These are phyloP conservation scores for Opisthocomus hoazin DNA, from an alignment of 2,113 vertebrate species.

Conservation along the genomic window DNA sequence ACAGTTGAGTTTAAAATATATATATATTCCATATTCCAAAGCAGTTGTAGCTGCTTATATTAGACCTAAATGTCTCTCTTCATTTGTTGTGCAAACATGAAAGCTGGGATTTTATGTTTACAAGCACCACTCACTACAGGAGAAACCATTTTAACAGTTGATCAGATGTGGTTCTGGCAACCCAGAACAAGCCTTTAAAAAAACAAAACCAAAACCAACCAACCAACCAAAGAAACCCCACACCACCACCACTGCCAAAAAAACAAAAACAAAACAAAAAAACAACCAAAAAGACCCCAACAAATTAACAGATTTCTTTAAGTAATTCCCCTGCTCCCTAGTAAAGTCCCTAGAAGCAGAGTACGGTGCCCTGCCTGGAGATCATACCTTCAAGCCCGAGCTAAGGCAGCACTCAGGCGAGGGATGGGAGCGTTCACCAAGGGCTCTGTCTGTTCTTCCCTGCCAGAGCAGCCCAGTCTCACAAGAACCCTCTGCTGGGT, in stretches of 20 bases:
- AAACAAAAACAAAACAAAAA: rapidly evolving
- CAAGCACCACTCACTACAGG: not conserved
- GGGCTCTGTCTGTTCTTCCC: not conserved
- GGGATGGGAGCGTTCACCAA: not conserved
- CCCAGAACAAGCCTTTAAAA: not conserved
- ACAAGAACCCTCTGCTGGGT: not conserved
- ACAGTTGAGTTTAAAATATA: not conserved
- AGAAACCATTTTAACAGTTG: not conserved
- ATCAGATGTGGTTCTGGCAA: not conserved
- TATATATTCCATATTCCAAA: not conserved
- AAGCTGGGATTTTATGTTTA: not conserved
- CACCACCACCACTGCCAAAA: no score
- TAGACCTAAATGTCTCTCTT: not conserved
- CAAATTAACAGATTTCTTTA: not conserved
- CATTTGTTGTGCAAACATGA: not conserved
- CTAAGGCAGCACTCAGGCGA: not conserved
- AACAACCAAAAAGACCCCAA: rapidly evolving
- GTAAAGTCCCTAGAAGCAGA: not conserved
- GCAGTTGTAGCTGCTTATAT: not conserved
- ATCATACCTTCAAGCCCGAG: not conserved
- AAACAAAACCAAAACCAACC: no score
- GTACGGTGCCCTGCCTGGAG: not conserved
- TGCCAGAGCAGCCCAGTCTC: not conserved
- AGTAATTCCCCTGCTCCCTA: not conserved
- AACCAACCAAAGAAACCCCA: rapidly evolving